A percentile compares a stretch with the other conserved stretches of the same genome.
These are phyloP conservation scores for Melikaiella ostensackeni DNA, from an alignment of 2,888 invertebrate genomes.

Conservation along the genomic window DNA sequence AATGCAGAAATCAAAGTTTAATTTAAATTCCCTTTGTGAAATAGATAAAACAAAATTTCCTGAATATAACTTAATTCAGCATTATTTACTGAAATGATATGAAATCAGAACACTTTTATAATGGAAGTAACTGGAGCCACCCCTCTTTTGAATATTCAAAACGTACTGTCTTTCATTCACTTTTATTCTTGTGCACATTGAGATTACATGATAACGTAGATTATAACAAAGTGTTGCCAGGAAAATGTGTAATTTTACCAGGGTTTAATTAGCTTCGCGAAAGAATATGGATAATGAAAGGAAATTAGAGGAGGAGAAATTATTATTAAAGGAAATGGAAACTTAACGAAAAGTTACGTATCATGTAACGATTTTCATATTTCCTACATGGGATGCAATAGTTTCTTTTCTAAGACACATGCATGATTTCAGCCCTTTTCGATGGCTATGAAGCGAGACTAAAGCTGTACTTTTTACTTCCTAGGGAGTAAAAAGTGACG, in stretches of 20 bases:
- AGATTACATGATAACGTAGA: conserved; percentile 8
- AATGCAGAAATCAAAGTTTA: not conserved
- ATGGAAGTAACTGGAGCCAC: not conserved
- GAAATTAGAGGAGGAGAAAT: not conserved
- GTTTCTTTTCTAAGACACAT: too few relatives aligned
- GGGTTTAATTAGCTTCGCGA: not conserved
- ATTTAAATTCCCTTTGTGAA: not conserved
- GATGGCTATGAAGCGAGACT: too few relatives aligned
- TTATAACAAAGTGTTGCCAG: not conserved
- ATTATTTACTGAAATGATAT: not conserved
- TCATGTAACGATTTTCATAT: too few relatives aligned
- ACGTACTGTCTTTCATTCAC: not conserved
- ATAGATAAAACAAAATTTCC: not conserved
- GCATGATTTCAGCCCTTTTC: too few relatives aligned
- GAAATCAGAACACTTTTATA: not conserved
- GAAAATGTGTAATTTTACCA: not conserved
- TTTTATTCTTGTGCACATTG: not conserved
- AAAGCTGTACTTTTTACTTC: too few relatives aligned
- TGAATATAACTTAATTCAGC: not conserved
- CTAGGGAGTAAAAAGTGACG: too few relatives aligned
- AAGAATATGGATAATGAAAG: not conserved
- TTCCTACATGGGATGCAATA: too few relatives aligned
- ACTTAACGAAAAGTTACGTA: not conserved
- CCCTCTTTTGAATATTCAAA: conserved; percentile 7
- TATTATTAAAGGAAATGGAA: not conserved